Percentiles rank a stretch among this genome's conserved stretches.
Evolutionary conservation across 2,888 invertebrate genomes (phyloP).

Genomic region (Galerucella pusilla): DNA sequence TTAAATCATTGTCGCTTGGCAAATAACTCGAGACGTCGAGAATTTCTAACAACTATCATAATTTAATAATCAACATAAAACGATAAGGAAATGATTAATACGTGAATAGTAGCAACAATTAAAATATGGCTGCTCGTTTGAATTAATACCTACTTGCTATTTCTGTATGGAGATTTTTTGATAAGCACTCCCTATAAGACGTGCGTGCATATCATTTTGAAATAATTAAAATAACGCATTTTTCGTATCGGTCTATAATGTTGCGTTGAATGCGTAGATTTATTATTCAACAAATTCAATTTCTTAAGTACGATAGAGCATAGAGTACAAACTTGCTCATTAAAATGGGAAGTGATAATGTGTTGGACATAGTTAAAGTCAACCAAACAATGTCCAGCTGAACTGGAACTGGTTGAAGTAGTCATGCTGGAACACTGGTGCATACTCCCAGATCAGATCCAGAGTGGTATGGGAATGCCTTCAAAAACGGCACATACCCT

Average conservation of each 20-base stretch:
- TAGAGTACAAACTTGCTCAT: too few species aligned
- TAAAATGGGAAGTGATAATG: too few species aligned
- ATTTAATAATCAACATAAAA: conserved; percentile 46
- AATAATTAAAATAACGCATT: not conserved
- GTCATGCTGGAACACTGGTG: too few species aligned
- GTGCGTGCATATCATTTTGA: not conserved
- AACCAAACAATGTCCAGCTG: too few species aligned
- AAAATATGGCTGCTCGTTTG: conserved; percentile 38
- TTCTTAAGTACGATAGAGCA: too few species aligned
- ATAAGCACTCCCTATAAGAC: conserved; percentile 24
- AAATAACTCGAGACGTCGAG: conserved; percentile 37
- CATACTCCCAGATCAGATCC: too few species aligned
- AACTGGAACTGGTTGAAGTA: too few species aligned
- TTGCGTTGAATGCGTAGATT: too few species aligned
- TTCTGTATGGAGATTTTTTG: conserved; percentile 28
- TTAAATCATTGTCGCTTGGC: conserved; percentile 44
- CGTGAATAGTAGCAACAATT: conserved; percentile 43
- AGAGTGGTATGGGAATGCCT: too few species aligned
- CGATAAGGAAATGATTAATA: conserved; percentile 46
- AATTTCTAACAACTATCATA: conserved; percentile 42
- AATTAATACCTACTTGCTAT: conserved; percentile 34
- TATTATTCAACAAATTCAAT: too few species aligned
- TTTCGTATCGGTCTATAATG: not conserved
- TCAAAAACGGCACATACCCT: too few species aligned
- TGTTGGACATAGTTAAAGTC: too few species aligned